Percentiles rank a stretch among this genome's conserved stretches.
phyloP scores from a whole-genome alignment of 2,888 invertebrate species.

The Heliconius ismenius region DNA sequence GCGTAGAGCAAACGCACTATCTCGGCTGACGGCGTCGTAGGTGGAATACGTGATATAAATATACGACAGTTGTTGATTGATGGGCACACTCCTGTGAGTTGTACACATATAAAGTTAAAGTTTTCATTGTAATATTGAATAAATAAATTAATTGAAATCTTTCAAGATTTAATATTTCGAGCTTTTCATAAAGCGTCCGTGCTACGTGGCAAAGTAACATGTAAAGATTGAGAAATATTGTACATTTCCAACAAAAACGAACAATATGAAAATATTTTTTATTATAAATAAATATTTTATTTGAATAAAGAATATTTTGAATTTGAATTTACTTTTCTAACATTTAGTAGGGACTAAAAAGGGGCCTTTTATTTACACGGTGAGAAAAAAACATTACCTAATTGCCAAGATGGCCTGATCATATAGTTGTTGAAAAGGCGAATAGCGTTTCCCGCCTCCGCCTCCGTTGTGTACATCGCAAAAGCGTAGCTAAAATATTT shows the following conservation, averaged over 20 bases:
- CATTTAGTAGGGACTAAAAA: not conserved
- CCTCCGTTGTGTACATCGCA: constrained; percentile 83
- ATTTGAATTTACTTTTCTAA: too few species aligned
- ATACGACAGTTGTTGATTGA: constrained; percentile 90
- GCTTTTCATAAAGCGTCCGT: not conserved
- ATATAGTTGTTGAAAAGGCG: constrained; percentile 85
- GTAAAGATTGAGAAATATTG: too few species aligned
- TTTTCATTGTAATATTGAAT: not conserved
- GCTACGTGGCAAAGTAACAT: too few species aligned
- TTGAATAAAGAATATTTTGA: too few species aligned
- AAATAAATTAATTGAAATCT: not conserved
- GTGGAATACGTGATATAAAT: constrained; percentile 82
- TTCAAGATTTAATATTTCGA: not conserved
- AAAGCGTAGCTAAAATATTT: constrained; percentile 83
- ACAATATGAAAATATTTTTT: too few species aligned
- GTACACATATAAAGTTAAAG: not conserved
- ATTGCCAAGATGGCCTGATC: constrained; percentile 84
- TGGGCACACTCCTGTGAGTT: constrained; percentile 83
- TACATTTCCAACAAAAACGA: too few species aligned
- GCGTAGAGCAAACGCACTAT: constrained; percentile 81
- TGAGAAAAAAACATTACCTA: constrained; percentile 64
- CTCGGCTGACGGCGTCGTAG: constrained; percentile 83
- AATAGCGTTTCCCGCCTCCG: constrained; percentile 84
- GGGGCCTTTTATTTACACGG: not conserved
- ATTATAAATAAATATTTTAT: too few species aligned